Conservation (phyloP, 2,113 vertebrate genomes). For the Pipra filicauda region DNA sequence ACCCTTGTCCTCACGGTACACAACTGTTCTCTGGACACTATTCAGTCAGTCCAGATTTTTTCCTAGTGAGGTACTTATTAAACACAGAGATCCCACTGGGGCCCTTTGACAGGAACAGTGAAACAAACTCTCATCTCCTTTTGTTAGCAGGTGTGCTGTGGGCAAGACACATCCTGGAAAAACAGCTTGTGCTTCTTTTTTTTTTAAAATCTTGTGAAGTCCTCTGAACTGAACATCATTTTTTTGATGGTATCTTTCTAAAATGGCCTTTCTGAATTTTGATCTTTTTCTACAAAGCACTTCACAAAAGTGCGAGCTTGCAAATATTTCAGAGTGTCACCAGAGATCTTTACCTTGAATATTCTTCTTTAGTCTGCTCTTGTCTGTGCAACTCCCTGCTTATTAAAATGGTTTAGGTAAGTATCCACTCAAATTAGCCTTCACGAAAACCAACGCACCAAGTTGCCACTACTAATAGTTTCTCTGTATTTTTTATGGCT, state of each 20-base stretch:
- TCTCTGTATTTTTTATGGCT: not conserved
- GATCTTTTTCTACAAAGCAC: not conserved
- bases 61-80: not conserved
- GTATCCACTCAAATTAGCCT: not conserved
- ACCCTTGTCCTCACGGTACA: not conserved
- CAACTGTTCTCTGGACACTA: not conserved
- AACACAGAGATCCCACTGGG: slow-evolving; percentile 9
- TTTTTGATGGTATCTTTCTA: not conserved
- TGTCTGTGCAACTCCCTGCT: not conserved
- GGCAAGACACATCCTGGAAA: not conserved
- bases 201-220: not conserved
- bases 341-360: not conserved
- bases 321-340: not conserved
- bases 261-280: not conserved
- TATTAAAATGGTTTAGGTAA: not conserved
- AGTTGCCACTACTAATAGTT: not conserved
- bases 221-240: not conserved
- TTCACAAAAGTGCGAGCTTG: not conserved
- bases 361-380: not conserved
- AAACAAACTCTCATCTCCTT: not conserved
- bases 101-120: not conserved
- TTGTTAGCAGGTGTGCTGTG: not conserved
- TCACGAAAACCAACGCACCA: not conserved
- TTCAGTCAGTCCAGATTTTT: not conserved
- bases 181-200: not conserved